phyloP scores from a whole-genome alignment of 1,140 invertebrate genomes.

The Calycopis cecrops region DNA sequence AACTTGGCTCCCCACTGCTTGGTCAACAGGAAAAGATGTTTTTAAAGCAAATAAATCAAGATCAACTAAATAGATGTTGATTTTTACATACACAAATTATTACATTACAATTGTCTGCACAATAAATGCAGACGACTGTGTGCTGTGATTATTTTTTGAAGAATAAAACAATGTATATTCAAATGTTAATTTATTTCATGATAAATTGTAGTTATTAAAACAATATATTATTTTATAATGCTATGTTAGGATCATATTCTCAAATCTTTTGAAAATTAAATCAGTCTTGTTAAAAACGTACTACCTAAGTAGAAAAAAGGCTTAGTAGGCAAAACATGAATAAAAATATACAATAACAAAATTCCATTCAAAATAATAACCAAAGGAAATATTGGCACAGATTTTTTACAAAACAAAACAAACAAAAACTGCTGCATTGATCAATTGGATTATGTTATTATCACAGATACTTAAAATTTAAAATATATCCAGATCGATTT shows the following conservation, averaged over 20 bases:
- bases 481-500: slow-evolving; percentile 12
- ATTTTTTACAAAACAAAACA: slow-evolving; percentile 1
- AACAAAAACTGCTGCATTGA: slow-evolving; percentile 21
- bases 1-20: too few relatives aligned
- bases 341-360: slow-evolving; percentile 49
- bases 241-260: slow-evolving; percentile 64
- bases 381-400: slow-evolving; percentile 53
- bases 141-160: too few relatives aligned
- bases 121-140: too few relatives aligned
- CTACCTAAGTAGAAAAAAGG: slow-evolving; percentile 52
- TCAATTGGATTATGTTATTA: slow-evolving; percentile 34
- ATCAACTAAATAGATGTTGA: too few relatives aligned
- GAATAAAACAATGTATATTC: slow-evolving; percentile 33
- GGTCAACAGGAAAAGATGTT: too few relatives aligned
- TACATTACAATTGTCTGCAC: too few relatives aligned
- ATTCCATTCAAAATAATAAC: slow-evolving; percentile 56
- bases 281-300: slow-evolving; percentile 72
- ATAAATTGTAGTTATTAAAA: slow-evolving; percentile 68
- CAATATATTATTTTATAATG: slow-evolving; percentile 52
- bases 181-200: slow-evolving; percentile 72
- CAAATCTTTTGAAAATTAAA: slow-evolving; percentile 65
- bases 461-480: slow-evolving; percentile 49
- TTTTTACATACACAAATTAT: too few relatives aligned
- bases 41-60: too few relatives aligned
- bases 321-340: slow-evolving; percentile 40